Percentiles rank a stretch among this genome's conserved stretches.
Conservation (phyloP, 2,797 vertebrate species). For the Darevskia nairensis region DNA sequence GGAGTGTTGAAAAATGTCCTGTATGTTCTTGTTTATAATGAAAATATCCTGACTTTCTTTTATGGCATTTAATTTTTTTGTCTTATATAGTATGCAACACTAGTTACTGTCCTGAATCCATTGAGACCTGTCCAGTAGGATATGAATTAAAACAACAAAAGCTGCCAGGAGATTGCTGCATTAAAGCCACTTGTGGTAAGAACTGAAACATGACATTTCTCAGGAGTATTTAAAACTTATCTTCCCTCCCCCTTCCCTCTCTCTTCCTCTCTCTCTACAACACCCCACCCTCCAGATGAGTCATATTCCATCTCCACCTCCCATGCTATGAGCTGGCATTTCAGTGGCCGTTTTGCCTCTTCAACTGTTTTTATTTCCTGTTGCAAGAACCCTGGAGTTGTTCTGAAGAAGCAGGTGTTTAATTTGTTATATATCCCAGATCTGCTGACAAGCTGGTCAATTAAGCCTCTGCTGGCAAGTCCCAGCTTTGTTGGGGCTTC, state of each 20-base stretch:
- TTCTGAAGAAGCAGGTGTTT: neutral
- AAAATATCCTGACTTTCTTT: neutral
- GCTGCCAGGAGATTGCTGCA: slow-evolving; percentile 86
- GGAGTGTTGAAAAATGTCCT: neutral
- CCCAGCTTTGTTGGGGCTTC: neutral
- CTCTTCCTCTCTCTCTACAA: neutral
- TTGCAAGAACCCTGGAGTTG: neutral
- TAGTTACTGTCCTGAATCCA: slow-evolving; percentile 75
- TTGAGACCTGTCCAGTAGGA: slow-evolving; percentile 78
- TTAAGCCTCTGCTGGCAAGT: neutral
- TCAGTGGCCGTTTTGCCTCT: neutral
- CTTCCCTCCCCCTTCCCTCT: too few relatives aligned
- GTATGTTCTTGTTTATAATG: slow-evolving; percentile 15
- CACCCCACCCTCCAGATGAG: neutral
- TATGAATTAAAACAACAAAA: slow-evolving; percentile 65
- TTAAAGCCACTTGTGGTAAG: slow-evolving; percentile 84
- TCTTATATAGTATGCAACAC: slow-evolving; percentile 78
- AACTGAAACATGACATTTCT: neutral
- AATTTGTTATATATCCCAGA: neutral
- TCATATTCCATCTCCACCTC: neutral
- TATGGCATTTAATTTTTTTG: neutral
- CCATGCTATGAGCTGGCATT: neutral
- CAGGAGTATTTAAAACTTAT: neutral
- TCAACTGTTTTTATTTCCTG: neutral
- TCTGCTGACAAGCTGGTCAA: neutral